Evolutionary conservation across 2,113 vertebrate species (phyloP).

Genomic region (Pseudois nayaur): DNA sequence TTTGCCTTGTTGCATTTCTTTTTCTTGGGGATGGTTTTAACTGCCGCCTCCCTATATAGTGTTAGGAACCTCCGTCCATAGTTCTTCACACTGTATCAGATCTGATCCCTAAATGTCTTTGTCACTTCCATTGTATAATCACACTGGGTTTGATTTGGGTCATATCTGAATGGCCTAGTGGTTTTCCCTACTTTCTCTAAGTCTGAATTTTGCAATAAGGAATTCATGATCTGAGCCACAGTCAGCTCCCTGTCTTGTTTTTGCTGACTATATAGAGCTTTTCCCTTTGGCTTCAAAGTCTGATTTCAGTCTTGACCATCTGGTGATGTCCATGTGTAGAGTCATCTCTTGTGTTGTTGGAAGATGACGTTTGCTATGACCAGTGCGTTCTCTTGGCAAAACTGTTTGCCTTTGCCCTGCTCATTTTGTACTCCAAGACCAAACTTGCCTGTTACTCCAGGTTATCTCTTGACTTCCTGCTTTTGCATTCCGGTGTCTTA

Average conservation of each 20-base stretch:
- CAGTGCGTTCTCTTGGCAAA: not conserved
- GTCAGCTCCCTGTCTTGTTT: not conserved
- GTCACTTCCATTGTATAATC: not conserved
- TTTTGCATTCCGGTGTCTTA: not conserved
- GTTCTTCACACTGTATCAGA: not conserved
- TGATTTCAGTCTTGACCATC: not conserved
- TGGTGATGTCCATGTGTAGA: not conserved
- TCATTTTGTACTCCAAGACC: not conserved
- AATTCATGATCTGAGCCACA: not conserved
- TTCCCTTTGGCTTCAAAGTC: not conserved
- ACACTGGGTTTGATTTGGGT: not conserved
- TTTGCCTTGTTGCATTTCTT: not conserved
- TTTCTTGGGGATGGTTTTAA: not conserved
- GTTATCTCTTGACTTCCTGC: not conserved
- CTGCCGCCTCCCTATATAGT: not conserved
- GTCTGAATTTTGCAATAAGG: not conserved
- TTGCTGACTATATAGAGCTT: not conserved
- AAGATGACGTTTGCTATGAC: not conserved
- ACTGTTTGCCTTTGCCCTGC: not conserved
- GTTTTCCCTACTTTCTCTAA: not conserved
- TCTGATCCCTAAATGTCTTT: not conserved
- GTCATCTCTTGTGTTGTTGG: not conserved
- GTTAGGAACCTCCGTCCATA: not conserved
- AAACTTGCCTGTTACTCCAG: not conserved
- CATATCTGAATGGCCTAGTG: not conserved